Evolutionary conservation across 2,113 vertebrate species (phyloP).

Genomic region (Chlamydotis undulata): DNA sequence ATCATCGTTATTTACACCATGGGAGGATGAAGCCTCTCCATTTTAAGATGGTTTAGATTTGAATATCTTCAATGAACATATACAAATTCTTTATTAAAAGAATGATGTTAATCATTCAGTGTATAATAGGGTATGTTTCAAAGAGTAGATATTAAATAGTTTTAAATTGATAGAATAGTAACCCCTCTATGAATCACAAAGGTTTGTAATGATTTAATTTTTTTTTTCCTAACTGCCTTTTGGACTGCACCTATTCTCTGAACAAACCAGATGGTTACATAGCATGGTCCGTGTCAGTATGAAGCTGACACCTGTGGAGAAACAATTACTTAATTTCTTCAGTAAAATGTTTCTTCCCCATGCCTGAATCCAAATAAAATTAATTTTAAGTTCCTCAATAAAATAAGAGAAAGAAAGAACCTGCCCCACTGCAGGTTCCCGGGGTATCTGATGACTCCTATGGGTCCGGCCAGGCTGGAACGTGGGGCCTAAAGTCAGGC

Average conservation of each 20-base stretch:
- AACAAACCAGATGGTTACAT: background rate
- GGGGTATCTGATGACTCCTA: background rate
- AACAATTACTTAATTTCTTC: background rate
- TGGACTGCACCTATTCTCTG: background rate
- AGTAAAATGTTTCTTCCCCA: background rate
- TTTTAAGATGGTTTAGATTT: background rate
- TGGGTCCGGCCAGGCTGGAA: background rate
- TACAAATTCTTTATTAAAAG: background rate
- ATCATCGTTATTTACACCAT: background rate
- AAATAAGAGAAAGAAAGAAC: background rate
- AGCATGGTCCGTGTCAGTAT: rapidly evolving
- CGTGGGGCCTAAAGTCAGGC: background rate
- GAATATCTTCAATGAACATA: background rate
- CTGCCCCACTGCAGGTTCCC: background rate
- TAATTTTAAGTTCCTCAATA: background rate
- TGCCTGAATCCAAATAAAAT: background rate
- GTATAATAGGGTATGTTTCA: background rate
- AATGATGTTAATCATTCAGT: background rate
- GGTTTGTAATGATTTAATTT: background rate
- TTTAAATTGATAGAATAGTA: background rate
- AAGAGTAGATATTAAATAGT: background rate
- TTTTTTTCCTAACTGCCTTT: background rate
- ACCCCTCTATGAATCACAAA: background rate
- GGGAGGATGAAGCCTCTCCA: background rate
- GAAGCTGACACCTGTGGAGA: background rate